A percentile compares a stretch with the other conserved stretches of the same genome.
Evolutionary conservation across 1,140 invertebrate species (phyloP).

Genomic region (Apocrypta bakeri): DNA sequence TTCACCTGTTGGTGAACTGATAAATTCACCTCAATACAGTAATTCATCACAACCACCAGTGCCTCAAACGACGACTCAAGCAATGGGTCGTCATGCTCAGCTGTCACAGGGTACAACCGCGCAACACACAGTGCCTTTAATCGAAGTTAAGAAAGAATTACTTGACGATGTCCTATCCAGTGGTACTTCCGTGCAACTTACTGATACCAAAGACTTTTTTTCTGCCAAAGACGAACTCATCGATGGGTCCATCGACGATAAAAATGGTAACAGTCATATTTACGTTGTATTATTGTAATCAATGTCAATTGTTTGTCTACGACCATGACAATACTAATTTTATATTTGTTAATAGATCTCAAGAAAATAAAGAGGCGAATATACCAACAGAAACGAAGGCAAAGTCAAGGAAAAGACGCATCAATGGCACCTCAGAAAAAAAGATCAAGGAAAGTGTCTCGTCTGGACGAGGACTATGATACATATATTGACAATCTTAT

Average conservation of each 20-base stretch:
- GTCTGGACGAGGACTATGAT: conserved; percentile 93
- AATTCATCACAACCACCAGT: conserved; percentile 61
- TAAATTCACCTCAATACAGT: conserved; percentile 40
- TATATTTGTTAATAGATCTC: conserved; percentile 73
- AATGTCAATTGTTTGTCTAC: too few species aligned
- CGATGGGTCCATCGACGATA: conserved; percentile 70
- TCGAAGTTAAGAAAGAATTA: conserved; percentile 73
- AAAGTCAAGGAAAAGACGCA: conserved; percentile 79
- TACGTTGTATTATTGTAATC: not conserved
- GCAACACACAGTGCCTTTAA: conserved; percentile 71
- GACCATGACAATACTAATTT: too few species aligned
- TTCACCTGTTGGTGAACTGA: not conserved
- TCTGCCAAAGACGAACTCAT: conserved; percentile 73
- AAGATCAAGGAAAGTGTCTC: conserved; percentile 86
- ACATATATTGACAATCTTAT: conserved; percentile 91
- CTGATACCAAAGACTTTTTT: conserved; percentile 74
- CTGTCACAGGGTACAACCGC: conserved; percentile 65
- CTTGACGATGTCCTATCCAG: conserved; percentile 69
- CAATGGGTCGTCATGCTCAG: conserved; percentile 63
- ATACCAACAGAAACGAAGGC: conserved; percentile 86
- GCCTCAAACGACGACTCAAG: conserved; percentile 60
- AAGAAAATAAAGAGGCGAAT: conserved; percentile 87
- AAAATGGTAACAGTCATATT: conserved; percentile 65
- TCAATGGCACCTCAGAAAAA: conserved; percentile 81
- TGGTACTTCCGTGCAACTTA: conserved; percentile 64